Conservation (phyloP, 2,797 vertebrate species). For the Tapirus indicus region DNA sequence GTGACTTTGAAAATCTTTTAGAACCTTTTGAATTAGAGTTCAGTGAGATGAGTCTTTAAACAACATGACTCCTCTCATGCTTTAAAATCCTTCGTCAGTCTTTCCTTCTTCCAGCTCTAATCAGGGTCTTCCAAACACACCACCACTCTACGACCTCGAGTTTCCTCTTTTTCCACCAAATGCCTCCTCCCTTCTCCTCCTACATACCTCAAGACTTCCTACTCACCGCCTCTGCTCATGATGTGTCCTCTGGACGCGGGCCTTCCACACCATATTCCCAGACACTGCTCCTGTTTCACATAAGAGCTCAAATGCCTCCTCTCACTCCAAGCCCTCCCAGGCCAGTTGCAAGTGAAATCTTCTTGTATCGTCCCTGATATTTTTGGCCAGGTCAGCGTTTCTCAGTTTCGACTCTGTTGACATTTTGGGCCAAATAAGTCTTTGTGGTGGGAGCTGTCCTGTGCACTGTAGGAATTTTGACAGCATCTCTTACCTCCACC, state of each 20-base stretch:
- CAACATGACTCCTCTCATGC: accelerated
- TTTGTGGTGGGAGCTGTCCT: neutral
- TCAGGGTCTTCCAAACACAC: neutral
- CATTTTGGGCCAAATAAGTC: neutral
- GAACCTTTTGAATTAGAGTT: neutral
- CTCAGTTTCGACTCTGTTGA: neutral
- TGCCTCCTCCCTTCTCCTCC: neutral
- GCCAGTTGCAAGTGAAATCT: accelerated
- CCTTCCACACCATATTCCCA: neutral
- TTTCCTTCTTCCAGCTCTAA: neutral
- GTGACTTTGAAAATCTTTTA: neutral
- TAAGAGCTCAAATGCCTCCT: accelerated
- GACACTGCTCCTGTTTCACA: neutral
- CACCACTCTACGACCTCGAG: accelerated
- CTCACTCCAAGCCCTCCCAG: too few relatives aligned
- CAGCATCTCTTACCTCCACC: neutral
- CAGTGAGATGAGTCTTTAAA: neutral
- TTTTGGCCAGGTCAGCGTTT: neutral
- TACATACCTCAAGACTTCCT: neutral
- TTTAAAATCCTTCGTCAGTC: neutral
- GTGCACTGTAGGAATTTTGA: accelerated
- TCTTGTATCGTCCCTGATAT: neutral
- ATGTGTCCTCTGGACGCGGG: neutral
- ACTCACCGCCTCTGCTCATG: neutral
- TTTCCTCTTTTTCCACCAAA: neutral